A percentile compares a stretch with the other conserved stretches of the same genome.
Conservation (phyloP, 2,797 vertebrate species). For the Acipenser oxyrinchus region DNA sequence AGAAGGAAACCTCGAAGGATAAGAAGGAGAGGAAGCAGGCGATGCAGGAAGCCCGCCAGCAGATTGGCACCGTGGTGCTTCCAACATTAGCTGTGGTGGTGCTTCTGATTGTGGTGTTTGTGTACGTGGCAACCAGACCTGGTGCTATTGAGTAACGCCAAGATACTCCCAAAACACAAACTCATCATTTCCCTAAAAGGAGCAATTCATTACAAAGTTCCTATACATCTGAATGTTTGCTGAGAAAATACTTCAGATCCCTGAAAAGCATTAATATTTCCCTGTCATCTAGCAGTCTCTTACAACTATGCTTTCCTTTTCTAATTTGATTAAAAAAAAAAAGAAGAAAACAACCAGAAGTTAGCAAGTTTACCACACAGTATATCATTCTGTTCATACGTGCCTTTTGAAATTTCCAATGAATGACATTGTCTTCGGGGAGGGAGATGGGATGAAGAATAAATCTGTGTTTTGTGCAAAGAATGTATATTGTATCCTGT, state of each 20-base stretch:
- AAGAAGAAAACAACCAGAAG: background rate
- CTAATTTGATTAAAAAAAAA: background rate
- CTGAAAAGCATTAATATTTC: conserved; percentile 18
- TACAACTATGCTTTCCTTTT: conserved; percentile 10
- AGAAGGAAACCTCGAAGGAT: conserved; percentile 90
- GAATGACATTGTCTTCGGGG: conserved; percentile 14
- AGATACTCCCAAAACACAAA: background rate
- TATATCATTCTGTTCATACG: conserved; percentile 48
- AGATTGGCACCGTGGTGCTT: conserved; percentile 84
- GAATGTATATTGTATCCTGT: background rate
- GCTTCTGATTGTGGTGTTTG: conserved; percentile 85
- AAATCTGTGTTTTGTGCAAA: conserved; percentile 5
- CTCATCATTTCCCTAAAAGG: conserved; percentile 26
- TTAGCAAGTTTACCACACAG: conserved; percentile 34
- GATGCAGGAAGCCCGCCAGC: conserved; percentile 91
- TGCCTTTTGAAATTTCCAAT: conserved; percentile 56
- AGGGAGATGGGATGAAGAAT: background rate
- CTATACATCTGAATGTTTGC: background rate
- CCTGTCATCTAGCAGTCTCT: conserved; percentile 29
- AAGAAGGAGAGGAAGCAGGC: conserved; percentile 95
- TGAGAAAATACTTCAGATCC: conserved; percentile 12
- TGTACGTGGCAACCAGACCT: conserved; percentile 89
- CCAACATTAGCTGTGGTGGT: conserved; percentile 81
- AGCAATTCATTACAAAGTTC: background rate
- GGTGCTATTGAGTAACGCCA: conserved; percentile 61